These are phyloP conservation scores for Phrynocephalus guinanensis DNA, from an alignment of 2,797 vertebrate species.

Conservation along the genomic window DNA sequence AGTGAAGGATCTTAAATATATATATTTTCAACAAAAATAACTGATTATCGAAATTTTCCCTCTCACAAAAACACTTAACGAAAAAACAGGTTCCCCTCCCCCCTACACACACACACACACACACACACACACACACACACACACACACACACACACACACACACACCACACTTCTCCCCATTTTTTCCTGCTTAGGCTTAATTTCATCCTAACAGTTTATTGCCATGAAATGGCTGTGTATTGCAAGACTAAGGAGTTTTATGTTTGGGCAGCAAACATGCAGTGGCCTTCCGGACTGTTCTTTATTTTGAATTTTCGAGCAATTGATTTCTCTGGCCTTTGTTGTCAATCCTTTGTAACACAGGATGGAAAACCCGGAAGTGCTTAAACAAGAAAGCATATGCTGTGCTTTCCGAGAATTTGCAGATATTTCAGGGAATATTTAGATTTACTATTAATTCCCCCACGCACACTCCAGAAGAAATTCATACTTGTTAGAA, in stretches of 20 bases:
- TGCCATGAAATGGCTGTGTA: conserved; percentile 38
- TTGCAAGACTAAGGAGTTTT: conserved; percentile 9
- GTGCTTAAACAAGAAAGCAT: conserved; percentile 1
- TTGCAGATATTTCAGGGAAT: neutral
- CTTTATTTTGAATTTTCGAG: conserved; percentile 52
- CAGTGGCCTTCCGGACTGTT: conserved; percentile 1
- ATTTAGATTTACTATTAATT: neutral
- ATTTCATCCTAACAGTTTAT: conserved; percentile 28
- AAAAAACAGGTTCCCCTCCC: too few relatives aligned
- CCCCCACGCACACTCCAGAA: conserved; percentile 22
- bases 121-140: too few relatives aligned
- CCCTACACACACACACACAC: neutral
- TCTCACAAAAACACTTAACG: too few relatives aligned
- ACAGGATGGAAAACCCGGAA: neutral
- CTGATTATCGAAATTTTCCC: neutral
- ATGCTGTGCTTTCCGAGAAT: neutral
- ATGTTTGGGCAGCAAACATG: neutral
- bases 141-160: too few relatives aligned
- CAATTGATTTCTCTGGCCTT: conserved; percentile 59
- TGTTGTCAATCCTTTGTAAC: conserved; percentile 49
- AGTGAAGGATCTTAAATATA: neutral
- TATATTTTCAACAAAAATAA: neutral
- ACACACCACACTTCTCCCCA: neutral
- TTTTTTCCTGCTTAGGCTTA: conserved; percentile 47
- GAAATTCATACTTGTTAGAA: neutral